Conservation (phyloP, 2,888 invertebrate species). For the Drosophila nr. fundita region DNA sequence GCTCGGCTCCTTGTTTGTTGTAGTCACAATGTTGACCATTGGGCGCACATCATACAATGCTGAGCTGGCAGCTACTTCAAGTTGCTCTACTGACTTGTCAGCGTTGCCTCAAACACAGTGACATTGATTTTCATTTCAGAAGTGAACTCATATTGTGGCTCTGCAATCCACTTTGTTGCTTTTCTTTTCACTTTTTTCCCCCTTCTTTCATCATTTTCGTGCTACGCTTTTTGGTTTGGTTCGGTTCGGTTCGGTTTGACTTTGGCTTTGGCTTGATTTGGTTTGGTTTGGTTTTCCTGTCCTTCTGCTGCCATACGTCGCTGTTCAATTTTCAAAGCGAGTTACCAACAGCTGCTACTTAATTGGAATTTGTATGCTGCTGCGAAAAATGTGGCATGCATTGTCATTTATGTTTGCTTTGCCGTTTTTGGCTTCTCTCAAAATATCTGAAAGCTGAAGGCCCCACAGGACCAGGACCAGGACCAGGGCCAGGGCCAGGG, state of each 20-base stretch:
- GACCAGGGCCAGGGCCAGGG: background rate
- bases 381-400: conserved; percentile 68
- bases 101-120: conserved; percentile 40
- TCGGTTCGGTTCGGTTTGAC: conserved; percentile 15
- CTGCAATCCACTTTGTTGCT: conserved; percentile 25
- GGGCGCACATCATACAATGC: conserved; percentile 18
- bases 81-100: conserved; percentile 48
- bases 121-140: conserved; percentile 72
- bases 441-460: conserved; percentile 2
- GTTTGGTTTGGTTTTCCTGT: conserved; percentile 17
- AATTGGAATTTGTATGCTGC: conserved; percentile 73
- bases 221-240: conserved; percentile 16
- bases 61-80: background rate
- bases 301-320: conserved; percentile 33
- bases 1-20: conserved; percentile 28
- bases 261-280: conserved; percentile 18
- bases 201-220: background rate
- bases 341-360: conserved; percentile 74
- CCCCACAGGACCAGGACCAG: conserved; percentile 3
- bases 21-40: conserved; percentile 52
- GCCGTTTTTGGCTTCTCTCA: conserved; percentile 34
- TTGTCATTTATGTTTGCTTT: conserved; percentile 66
- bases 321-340: conserved; percentile 69
- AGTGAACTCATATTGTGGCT: conserved; percentile 42
- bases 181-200: background rate